Percentiles rank a stretch among this genome's conserved stretches.
Evolutionary conservation across 2,113 vertebrate genomes (phyloP).

Genomic region (Mungos mungo): DNA sequence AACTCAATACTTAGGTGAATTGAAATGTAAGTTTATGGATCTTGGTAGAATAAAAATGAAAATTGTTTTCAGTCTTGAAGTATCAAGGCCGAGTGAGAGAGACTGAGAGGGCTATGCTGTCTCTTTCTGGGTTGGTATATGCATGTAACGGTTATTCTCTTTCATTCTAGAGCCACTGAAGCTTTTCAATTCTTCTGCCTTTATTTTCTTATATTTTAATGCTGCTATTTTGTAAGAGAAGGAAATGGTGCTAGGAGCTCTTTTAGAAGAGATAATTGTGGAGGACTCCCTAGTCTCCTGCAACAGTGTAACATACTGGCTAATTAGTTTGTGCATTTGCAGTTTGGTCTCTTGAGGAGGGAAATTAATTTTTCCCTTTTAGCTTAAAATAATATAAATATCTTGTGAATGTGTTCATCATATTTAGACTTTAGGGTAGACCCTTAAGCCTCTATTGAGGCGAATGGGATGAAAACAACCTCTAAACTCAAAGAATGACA

Average conservation of each 20-base stretch:
- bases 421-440: constrained; percentile 16
- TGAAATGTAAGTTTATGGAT: constrained; percentile 8
- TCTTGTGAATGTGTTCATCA: constrained; percentile 57
- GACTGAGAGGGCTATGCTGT: not conserved
- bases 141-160: constrained; percentile 27
- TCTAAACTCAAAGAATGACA: not conserved
- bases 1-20: constrained; percentile 27
- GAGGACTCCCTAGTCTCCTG: constrained; percentile 51
- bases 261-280: constrained; percentile 73
- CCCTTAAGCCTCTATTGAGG: constrained; percentile 18
- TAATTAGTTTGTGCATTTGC: constrained; percentile 81
- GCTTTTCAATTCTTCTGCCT: constrained; percentile 52
- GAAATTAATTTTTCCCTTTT: constrained; percentile 80
- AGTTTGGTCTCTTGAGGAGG: constrained; percentile 70
- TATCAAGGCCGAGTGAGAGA: not conserved
- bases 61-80: constrained; percentile 32
- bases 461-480: not conserved
- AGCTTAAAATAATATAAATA: constrained; percentile 51
- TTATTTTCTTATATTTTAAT: constrained; percentile 67
- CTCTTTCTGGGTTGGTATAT: constrained; percentile 13
- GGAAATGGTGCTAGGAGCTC: constrained; percentile 64
- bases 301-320: constrained; percentile 40
- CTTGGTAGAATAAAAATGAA: constrained; percentile 44
- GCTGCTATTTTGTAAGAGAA: constrained; percentile 59
- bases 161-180: constrained; percentile 62